Percentiles rank a stretch among this genome's conserved stretches.
These are phyloP conservation scores for Pollenia amentaria DNA, from an alignment of 2,888 invertebrate species.

Conservation along the genomic window DNA sequence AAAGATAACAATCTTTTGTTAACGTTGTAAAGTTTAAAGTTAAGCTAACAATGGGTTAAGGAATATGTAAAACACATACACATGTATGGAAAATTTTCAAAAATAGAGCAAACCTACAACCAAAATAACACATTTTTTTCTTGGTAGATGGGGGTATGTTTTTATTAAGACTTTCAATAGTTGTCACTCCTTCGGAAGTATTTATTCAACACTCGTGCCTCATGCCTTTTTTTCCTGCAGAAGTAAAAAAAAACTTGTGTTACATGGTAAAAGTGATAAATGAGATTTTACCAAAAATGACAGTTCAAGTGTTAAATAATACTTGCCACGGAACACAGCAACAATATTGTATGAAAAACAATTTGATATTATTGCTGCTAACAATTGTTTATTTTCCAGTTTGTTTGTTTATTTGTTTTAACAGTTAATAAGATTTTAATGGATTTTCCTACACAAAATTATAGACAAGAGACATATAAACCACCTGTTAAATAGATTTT, in stretches of 20 bases:
- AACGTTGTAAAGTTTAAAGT: not conserved
- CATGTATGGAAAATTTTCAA: constrained; percentile 39
- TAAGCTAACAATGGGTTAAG: constrained; percentile 42
- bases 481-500: constrained; percentile 78
- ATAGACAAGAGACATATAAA: constrained; percentile 41
- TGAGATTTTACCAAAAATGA: constrained; percentile 71
- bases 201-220: constrained; percentile 63
- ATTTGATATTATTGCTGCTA: constrained; percentile 62
- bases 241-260: constrained; percentile 27
- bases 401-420: constrained; percentile 74
- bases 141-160: constrained; percentile 44
- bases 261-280: constrained; percentile 66
- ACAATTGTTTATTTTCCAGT: constrained; percentile 64
- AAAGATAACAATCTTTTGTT: not conserved
- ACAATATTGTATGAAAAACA: constrained; percentile 68
- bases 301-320: constrained; percentile 70
- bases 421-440: constrained; percentile 82
- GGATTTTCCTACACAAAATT: constrained; percentile 75
- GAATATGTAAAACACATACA: constrained; percentile 4
- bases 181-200: constrained; percentile 74
- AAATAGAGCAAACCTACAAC: constrained; percentile 19
- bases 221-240: constrained; percentile 29
- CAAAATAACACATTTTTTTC: constrained; percentile 42
- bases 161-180: constrained; percentile 71
- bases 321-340: constrained; percentile 56